A percentile compares a stretch with the other conserved stretches of the same genome.
Conservation (phyloP, 2,888 invertebrate genomes). For the Zygogramma bicolorata region DNA sequence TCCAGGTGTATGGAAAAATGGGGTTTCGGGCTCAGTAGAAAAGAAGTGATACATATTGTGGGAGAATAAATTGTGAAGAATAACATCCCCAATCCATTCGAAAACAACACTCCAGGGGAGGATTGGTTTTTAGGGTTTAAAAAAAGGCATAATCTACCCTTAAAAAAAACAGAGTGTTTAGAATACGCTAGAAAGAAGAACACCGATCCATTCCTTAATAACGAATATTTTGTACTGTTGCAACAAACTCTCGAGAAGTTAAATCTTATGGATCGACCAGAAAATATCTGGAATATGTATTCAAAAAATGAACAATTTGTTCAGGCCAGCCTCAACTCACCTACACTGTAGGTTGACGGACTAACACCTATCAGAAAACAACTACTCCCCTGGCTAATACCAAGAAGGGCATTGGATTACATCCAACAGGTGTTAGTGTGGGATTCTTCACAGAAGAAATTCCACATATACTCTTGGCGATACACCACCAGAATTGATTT, state of each 20-base stretch:
- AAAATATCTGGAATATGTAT: no score
- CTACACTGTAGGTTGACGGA: no score
- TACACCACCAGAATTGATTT: no score
- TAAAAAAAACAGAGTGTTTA: constrained; percentile 59
- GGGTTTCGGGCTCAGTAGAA: constrained; percentile 50
- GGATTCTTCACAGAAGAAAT: no score
- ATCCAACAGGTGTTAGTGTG: no score
- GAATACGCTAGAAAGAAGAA: constrained; percentile 53
- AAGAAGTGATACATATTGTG: constrained; percentile 48
- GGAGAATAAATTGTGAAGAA: constrained; percentile 43
- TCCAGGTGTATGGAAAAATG: constrained; percentile 7
- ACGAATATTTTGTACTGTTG: constrained; percentile 37
- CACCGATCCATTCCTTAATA: constrained; percentile 49
- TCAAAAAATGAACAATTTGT: no score
- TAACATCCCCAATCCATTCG: constrained; percentile 49
- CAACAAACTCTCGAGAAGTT: background rate
- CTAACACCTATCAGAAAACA: no score
- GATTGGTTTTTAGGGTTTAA: constrained; percentile 51
- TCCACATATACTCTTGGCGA: no score
- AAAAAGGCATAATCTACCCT: constrained; percentile 49
- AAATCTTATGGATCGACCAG: background rate
- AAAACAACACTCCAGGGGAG: constrained; percentile 47
- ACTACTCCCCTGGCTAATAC: no score
- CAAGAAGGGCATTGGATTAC: no score
- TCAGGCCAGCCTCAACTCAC: no score